Base-by-base conservation (phyloP, 2,888 invertebrate species). In the Opisthograptis luteolata region DNA sequence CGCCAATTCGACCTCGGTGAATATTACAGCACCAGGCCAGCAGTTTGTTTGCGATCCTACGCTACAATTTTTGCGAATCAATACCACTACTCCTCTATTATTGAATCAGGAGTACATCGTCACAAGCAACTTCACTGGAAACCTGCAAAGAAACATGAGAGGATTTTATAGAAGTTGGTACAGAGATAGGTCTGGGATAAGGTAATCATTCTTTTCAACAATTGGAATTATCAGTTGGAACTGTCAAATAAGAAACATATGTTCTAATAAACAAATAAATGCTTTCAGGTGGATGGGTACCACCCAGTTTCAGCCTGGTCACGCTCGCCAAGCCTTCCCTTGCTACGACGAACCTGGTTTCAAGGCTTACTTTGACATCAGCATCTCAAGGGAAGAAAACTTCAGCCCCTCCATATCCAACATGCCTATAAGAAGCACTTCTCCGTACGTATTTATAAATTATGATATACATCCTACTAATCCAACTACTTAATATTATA, bases 271-370 rank as follows among this genome's bases (percentile, higher is more conserved):
- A n/a, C n/a, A n/a, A n/a, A n/a, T n/a, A n/a, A 37, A 30, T 25
- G 25, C 10, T 32, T 69, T 73, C 19, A 96, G 96, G 73, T 94
- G 94, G 93, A 91, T 96, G 79, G 94, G 92, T 0, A 93, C 94
- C 3, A 96, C 96, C 0, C 96, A 96, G 68, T 96, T 96, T 71
- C 95, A 96, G 55, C 93, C 96, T 0, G 94, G 94, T 0, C 94
- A 95, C 66, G 96, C 96, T 0, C 92, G 96, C 27, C 92, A 94
- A 67, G 96, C 96, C 0, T 97, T 97, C 73, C 97, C 97, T 3
- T 97, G 97, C 76, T 96, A 96, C 69, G 97, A 97, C 68, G 96
- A 97, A 61, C 97, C 97, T 1, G 91, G 92, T 9, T 95, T 95
- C 71, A 96, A 97, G 74, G 95, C 97, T 0, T 92, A 85, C 3